phyloP scores from a whole-genome alignment of 2,113 vertebrate species.

The Merops nubicus region DNA sequence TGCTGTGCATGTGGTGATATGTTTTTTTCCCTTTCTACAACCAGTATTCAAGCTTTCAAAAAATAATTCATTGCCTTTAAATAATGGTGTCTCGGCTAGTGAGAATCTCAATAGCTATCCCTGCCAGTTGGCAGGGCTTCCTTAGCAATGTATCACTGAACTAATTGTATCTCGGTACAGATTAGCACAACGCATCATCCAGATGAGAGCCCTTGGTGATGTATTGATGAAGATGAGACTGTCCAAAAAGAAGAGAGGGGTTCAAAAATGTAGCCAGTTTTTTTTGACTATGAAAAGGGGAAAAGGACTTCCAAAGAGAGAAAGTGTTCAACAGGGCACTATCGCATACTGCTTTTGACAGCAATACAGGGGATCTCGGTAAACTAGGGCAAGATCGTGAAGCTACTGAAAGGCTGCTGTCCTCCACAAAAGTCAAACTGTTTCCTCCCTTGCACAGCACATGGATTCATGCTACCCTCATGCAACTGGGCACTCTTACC shows the following conservation, averaged over 20 bases:
- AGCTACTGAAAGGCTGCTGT: neutral
- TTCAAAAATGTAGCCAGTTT: neutral
- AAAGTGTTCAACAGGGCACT: neutral
- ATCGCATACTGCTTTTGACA: neutral
- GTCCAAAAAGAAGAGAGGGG: neutral
- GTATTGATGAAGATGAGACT: constrained; percentile 23
- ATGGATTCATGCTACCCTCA: rapidly evolving
- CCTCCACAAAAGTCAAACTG: neutral
- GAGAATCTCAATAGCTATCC: constrained; percentile 55
- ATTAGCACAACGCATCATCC: constrained; percentile 42
- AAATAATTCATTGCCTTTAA: constrained; percentile 50
- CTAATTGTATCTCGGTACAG: neutral
- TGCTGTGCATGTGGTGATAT: neutral
- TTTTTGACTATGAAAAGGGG: neutral
- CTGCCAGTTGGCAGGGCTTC: constrained; percentile 62
- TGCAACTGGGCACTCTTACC: neutral
- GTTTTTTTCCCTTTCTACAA: constrained; percentile 5
- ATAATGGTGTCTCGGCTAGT: constrained; percentile 50
- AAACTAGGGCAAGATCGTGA: neutral
- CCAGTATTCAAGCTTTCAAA: constrained; percentile 28
- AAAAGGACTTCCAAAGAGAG: constrained; percentile 7
- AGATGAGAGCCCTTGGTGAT: constrained; percentile 38
- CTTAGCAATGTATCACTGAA: constrained; percentile 47
- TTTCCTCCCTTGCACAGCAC: neutral
- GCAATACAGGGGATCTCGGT: neutral